Percentiles rank a stretch among this genome's conserved stretches.
Evolutionary conservation across 2,113 vertebrate species (phyloP).

Genomic region (Orthochromis malagaraziensis): DNA sequence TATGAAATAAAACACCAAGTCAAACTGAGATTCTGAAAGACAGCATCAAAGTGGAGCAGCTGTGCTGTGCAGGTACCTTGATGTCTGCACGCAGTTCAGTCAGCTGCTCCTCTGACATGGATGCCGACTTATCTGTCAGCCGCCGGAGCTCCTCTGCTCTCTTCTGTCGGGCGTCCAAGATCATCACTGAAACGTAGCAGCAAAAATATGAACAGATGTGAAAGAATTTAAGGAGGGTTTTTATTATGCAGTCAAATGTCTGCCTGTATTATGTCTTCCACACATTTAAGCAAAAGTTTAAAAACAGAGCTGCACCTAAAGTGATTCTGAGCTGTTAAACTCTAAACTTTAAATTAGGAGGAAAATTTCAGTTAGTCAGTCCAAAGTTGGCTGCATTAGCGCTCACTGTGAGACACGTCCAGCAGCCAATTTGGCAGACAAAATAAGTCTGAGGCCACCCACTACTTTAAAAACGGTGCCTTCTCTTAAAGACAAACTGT

Average conservation of each 20-base stretch:
- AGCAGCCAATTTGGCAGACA: neutral
- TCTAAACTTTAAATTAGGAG: neutral
- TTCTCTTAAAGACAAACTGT: neutral
- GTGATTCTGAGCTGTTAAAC: neutral
- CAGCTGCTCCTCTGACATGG: conserved; percentile 91
- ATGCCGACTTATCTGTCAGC: conserved; percentile 82
- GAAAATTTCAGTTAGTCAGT: neutral
- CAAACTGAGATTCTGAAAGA: neutral
- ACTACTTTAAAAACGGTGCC: neutral
- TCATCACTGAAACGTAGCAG: conserved; percentile 74
- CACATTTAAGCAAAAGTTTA: neutral
- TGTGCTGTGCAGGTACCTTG: conserved; percentile 63
- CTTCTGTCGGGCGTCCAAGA: conserved; percentile 84
- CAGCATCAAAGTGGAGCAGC: neutral
- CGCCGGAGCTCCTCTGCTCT: conserved; percentile 83
- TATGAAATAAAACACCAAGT: neutral
- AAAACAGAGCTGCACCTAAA: neutral
- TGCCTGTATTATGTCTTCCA: neutral
- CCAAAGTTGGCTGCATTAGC: neutral
- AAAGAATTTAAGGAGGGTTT: neutral
- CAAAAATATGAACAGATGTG: neutral
- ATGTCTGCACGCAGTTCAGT: conserved; percentile 90
- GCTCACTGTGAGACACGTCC: neutral
- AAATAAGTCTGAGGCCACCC: neutral
- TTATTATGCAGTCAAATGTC: neutral